Evolutionary conservation across 2,797 vertebrate genomes (phyloP).

Genomic region (Acanthurus lineatus): DNA sequence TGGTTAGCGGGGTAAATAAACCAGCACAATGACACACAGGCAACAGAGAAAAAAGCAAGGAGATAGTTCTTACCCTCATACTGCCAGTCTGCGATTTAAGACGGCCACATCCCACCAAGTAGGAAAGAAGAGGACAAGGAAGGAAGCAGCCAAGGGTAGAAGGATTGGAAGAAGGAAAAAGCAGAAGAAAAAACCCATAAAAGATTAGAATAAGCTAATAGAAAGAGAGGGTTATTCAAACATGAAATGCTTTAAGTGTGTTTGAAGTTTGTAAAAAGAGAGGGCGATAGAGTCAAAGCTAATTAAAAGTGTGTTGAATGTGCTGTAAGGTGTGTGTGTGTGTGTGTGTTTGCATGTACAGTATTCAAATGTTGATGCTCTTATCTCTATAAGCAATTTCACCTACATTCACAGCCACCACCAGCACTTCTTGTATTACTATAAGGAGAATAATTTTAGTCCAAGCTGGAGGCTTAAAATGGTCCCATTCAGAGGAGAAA

Average conservation of each 20-base stretch:
- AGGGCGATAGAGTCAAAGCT: neutral
- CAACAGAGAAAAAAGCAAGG: conserved; percentile 29
- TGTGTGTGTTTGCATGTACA: conserved; percentile 10
- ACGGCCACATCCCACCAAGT: conserved; percentile 86
- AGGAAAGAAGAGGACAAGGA: conserved; percentile 14
- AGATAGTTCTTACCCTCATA: conserved; percentile 95
- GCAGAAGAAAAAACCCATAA: conserved; percentile 32
- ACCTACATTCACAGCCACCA: conserved; percentile 25
- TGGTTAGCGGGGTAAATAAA: conserved; percentile 63
- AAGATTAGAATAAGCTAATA: conserved; percentile 26
- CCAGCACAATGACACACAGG: conserved; percentile 41
- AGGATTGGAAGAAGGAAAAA: conserved; percentile 24
- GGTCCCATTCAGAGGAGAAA: conserved; percentile 28
- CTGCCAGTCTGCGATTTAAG: conserved; percentile 96
- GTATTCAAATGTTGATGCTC: neutral
- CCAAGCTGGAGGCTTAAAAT: conserved; percentile 32
- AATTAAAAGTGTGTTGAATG: neutral
- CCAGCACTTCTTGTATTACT: conserved; percentile 6
- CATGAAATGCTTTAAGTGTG: conserved; percentile 2
- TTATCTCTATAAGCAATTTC: conserved; percentile 14
- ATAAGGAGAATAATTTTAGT: conserved; percentile 26
- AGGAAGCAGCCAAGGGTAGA: neutral
- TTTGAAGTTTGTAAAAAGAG: conserved; percentile 4
- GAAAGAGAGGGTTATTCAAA: neutral
- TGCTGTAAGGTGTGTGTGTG: neutral